Conservation (phyloP, 2,113 vertebrate genomes). For the Garra rufa region DNA sequence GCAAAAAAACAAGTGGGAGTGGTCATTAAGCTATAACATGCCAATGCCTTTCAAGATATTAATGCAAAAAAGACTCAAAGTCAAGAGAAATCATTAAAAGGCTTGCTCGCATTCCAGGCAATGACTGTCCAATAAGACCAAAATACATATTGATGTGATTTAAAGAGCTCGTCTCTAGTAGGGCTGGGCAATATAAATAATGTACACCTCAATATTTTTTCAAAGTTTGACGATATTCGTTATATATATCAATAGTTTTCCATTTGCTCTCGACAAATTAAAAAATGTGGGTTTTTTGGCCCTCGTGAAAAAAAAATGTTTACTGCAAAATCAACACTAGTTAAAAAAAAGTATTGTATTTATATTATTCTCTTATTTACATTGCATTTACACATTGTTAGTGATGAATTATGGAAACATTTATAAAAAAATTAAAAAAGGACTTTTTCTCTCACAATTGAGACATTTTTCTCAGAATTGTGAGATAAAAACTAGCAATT, state of each 20-base stretch:
- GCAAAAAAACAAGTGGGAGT: conserved; percentile 1
- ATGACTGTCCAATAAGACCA: neutral
- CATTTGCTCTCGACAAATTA: neutral
- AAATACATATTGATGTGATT: neutral
- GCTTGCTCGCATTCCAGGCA: neutral
- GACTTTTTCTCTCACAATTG: too few relatives aligned
- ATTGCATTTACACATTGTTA: neutral
- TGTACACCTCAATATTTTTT: too few relatives aligned
- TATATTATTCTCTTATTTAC: neutral
- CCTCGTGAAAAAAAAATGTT: neutral
- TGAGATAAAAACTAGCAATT: too few relatives aligned
- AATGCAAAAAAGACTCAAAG: conserved; percentile 24
- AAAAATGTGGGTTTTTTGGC: neutral
- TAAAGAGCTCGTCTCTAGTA: neutral
- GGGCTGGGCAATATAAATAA: neutral
- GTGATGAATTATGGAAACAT: neutral
- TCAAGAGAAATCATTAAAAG: neutral
- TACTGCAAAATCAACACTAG: neutral
- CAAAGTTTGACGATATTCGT: neutral
- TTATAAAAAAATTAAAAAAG: too few relatives aligned
- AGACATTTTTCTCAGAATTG: too few relatives aligned
- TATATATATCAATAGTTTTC: neutral
- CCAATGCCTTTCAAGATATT: conserved; percentile 3
- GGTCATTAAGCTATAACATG: conserved; percentile 11
- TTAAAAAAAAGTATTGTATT: neutral